phyloP scores from a whole-genome alignment of 2,888 invertebrate genomes.

The Drosophila anceps region DNA sequence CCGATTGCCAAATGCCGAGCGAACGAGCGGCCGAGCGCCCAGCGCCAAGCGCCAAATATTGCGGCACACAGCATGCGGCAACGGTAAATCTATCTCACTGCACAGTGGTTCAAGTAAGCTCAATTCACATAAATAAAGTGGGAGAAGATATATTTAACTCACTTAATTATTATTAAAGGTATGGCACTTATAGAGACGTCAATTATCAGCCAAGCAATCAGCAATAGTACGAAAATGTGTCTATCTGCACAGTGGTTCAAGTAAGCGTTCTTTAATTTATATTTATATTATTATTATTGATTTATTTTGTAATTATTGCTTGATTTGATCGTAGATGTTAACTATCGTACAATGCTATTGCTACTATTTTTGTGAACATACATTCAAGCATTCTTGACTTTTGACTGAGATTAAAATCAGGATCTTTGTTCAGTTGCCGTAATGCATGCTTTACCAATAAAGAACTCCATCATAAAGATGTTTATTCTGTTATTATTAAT shows the following conservation, averaged over 20 bases:
- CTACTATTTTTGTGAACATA: too few relatives aligned
- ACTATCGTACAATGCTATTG: too few relatives aligned
- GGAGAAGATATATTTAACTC: background rate
- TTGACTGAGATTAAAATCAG: too few relatives aligned
- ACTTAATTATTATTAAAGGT: background rate
- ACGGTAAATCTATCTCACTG: constrained; percentile 40
- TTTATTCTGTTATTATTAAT: too few relatives aligned
- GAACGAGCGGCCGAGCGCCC: constrained; percentile 56
- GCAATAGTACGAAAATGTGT: too few relatives aligned
- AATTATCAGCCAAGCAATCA: background rate
- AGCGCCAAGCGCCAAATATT: constrained; percentile 63
- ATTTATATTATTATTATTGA: background rate
- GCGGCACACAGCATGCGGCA: constrained; percentile 73
- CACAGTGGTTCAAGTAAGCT: constrained; percentile 39
- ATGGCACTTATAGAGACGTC: background rate
- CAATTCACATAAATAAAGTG: background rate
- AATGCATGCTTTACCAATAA: too few relatives aligned
- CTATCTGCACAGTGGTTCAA: too few relatives aligned
- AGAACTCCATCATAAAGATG: too few relatives aligned
- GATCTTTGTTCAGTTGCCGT: too few relatives aligned
- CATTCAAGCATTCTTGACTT: too few relatives aligned
- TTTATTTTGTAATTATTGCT: background rate
- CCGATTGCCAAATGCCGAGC: constrained; percentile 64
- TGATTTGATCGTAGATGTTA: too few relatives aligned
- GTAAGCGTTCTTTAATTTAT: too few relatives aligned